Percentiles rank a stretch among this genome's conserved stretches.
phyloP scores from a whole-genome alignment of 2,113 vertebrate genomes.

The Taurulus bubalis region DNA sequence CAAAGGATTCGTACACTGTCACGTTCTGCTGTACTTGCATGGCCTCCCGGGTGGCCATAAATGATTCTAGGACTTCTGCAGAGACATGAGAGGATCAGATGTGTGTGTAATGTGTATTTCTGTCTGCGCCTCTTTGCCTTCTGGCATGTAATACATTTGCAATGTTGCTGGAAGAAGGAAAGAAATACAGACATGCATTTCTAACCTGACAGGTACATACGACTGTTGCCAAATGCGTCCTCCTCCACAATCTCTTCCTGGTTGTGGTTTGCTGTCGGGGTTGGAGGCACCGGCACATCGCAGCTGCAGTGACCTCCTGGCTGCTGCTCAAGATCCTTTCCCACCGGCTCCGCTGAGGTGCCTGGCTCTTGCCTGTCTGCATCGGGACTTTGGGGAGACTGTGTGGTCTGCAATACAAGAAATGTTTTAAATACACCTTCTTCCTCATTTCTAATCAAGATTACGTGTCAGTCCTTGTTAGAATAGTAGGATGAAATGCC shows the following conservation, averaged over 20 bases:
- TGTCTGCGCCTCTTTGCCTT: background rate
- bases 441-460: background rate
- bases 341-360: conserved; percentile 64
- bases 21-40: conserved; percentile 87
- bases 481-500: background rate
- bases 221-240: conserved; percentile 78
- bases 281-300: conserved; percentile 66
- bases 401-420: conserved; percentile 52
- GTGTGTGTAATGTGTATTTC: background rate
- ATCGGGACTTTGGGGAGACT: conserved; percentile 74
- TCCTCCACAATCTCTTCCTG: conserved; percentile 80
- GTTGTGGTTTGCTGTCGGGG: conserved; percentile 81
- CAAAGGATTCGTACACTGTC: conserved; percentile 86
- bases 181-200: conserved; percentile 12
- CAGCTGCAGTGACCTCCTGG: conserved; percentile 56
- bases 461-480: background rate
- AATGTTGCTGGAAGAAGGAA: background rate
- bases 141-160: background rate
- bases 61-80: conserved; percentile 85
- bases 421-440: background rate
- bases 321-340: conserved; percentile 66
- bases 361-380: conserved; percentile 68
- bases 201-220: conserved; percentile 86
- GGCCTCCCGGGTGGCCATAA: conserved; percentile 85
- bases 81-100: conserved; percentile 18